phyloP scores from a whole-genome alignment of 2,113 vertebrate species.

The Corythornis vintsioides region DNA sequence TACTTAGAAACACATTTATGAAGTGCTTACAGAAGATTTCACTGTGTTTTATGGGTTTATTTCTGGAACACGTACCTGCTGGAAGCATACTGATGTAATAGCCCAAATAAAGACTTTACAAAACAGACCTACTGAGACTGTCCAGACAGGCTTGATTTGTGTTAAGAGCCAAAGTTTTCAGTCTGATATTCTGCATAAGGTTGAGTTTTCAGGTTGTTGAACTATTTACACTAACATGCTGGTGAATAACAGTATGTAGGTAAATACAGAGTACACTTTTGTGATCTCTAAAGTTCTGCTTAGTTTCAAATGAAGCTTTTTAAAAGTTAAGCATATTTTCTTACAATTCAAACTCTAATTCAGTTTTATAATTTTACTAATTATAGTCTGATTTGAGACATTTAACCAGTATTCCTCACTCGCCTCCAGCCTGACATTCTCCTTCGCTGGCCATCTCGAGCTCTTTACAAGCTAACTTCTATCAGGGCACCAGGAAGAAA shows the following conservation, averaged over 20 bases:
- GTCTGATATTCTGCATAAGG: neutral
- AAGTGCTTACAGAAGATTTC: neutral
- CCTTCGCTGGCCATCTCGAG: neutral
- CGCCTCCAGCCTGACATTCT: neutral
- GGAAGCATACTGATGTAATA: neutral
- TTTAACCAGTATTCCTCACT: neutral
- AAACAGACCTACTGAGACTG: neutral
- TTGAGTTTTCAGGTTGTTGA: neutral
- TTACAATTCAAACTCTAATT: neutral
- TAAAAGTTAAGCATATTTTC: neutral
- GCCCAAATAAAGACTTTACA: neutral
- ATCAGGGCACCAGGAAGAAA: neutral
- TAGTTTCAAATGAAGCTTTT: neutral
- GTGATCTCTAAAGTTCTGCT: neutral
- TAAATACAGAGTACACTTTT: neutral
- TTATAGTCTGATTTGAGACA: neutral
- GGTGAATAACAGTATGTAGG: neutral
- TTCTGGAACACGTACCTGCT: neutral
- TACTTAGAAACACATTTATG: neutral
- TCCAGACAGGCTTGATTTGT: neutral
- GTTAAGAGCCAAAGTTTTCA: neutral
- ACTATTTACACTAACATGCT: neutral
- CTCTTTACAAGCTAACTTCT: neutral
- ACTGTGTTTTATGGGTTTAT: neutral
- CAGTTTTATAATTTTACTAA: neutral